These are phyloP conservation scores for Trematocara unimaculatum DNA, from an alignment of 2,113 vertebrate genomes.

Conservation along the genomic window DNA sequence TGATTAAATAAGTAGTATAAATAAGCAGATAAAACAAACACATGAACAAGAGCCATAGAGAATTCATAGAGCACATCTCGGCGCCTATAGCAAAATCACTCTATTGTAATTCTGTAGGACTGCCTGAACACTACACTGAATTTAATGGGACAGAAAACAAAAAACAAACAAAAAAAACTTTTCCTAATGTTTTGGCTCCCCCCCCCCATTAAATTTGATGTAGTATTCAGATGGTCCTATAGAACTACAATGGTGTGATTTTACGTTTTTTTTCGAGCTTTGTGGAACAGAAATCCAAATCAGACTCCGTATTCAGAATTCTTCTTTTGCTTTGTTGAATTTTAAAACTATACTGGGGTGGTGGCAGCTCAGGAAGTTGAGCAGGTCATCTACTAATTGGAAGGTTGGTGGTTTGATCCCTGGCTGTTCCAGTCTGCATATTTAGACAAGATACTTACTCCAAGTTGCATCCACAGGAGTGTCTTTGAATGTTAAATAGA, in stretches of 20 bases:
- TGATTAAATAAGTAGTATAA: background rate
- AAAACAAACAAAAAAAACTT: background rate
- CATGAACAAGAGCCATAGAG: background rate
- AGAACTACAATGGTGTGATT: background rate
- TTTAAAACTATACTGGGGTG: background rate
- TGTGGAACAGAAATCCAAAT: background rate
- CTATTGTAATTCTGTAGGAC: background rate
- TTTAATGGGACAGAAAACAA: background rate
- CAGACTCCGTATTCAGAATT: background rate
- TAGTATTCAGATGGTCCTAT: background rate
- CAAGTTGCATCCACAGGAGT: background rate
- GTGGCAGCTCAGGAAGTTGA: background rate
- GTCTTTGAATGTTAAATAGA: background rate
- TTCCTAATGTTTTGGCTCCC: background rate
- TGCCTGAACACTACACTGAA: background rate
- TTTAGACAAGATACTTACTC: background rate
- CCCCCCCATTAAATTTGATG: fast-evolving
- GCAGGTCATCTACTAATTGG: background rate
- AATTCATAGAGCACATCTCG: background rate
- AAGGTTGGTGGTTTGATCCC: background rate
- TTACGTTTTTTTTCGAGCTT: background rate
- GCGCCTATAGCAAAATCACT: background rate
- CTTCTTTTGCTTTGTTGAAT: background rate
- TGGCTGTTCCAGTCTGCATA: background rate
- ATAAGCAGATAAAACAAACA: background rate